Conservation (phyloP, 2,888 invertebrate genomes). For the Neocrepidodera transversa region DNA sequence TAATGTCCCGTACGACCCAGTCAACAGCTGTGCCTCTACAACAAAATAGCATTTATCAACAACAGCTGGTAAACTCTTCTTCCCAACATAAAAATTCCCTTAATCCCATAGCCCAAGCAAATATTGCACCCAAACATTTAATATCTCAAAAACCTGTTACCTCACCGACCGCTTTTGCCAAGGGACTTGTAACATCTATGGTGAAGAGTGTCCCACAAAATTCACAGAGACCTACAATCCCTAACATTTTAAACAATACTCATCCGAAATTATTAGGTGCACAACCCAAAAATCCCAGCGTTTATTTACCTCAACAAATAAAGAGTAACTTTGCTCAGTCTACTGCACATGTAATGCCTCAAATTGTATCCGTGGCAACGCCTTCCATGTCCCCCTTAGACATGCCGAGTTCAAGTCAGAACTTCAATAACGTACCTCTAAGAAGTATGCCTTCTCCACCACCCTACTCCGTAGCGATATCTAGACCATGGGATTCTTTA, state of each 20-base stretch:
- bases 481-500: slow-evolving; percentile 48
- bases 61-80: slow-evolving; percentile 17
- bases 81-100: slow-evolving; percentile 14
- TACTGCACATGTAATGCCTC: slow-evolving; percentile 4
- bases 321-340: slow-evolving; percentile 29
- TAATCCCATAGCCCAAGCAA: slow-evolving; percentile 23
- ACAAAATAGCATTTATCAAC: slow-evolving; percentile 30
- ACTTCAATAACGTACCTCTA: slow-evolving; percentile 29
- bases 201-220: slow-evolving; percentile 14
- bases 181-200: not conserved
- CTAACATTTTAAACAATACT: slow-evolving; percentile 26
- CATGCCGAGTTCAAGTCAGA: slow-evolving; percentile 19
- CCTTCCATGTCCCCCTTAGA: slow-evolving; percentile 18
- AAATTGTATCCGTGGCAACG: slow-evolving; percentile 2
- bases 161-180: slow-evolving; percentile 18
- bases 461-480: slow-evolving; percentile 49
- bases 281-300: slow-evolving; percentile 22
- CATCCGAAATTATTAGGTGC: slow-evolving; percentile 24
- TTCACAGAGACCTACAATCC: slow-evolving; percentile 11
- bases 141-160: slow-evolving; percentile 22
- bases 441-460: slow-evolving; percentile 49
- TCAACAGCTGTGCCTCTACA: slow-evolving; percentile 27
- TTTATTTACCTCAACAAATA: slow-evolving; percentile 28
- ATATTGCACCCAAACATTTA: slow-evolving; percentile 26
- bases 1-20: slow-evolving; percentile 29